These are phyloP conservation scores for Puntigrus tetrazona DNA, from an alignment of 2,113 vertebrate species.

Conservation along the genomic window DNA sequence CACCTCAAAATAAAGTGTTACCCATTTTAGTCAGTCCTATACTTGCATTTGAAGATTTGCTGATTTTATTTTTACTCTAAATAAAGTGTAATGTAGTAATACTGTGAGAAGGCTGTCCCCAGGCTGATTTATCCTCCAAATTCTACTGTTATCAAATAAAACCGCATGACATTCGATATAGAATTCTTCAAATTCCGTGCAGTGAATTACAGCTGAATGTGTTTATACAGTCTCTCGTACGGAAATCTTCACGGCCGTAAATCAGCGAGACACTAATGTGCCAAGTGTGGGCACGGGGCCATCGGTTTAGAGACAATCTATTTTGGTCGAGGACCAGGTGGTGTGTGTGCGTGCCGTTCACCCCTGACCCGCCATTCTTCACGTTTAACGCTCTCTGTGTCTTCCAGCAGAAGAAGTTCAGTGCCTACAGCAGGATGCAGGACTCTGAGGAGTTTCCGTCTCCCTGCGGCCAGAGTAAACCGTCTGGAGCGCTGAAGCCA, in stretches of 20 bases:
- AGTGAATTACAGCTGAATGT: conserved; percentile 4
- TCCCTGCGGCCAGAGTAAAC: conserved; percentile 60
- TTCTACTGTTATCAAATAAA: neutral
- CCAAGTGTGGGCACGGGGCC: conserved; percentile 10
- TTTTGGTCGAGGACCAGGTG: conserved; percentile 22
- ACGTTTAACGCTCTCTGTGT: neutral
- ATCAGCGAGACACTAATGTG: conserved; percentile 8
- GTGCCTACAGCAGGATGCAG: conserved; percentile 92
- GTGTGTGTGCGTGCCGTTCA: conserved; percentile 27
- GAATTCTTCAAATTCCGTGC: conserved; percentile 34
- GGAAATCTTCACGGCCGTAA: conserved; percentile 19
- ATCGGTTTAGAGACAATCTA: conserved; percentile 23
- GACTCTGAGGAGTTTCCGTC: conserved; percentile 84
- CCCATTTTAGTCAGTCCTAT: neutral
- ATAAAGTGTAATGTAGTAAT: neutral
- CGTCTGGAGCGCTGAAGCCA: conserved; percentile 48
- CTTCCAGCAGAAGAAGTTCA: conserved; percentile 80
- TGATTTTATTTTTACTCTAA: neutral
- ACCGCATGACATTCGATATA: neutral
- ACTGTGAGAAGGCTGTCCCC: neutral
- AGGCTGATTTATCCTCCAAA: neutral
- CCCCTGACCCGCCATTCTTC: neutral
- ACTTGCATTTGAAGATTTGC: neutral
- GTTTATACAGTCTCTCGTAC: neutral
- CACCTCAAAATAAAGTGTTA: no score